phyloP scores from a whole-genome alignment of 2,888 invertebrate genomes.

The Apotomis betuletana region DNA sequence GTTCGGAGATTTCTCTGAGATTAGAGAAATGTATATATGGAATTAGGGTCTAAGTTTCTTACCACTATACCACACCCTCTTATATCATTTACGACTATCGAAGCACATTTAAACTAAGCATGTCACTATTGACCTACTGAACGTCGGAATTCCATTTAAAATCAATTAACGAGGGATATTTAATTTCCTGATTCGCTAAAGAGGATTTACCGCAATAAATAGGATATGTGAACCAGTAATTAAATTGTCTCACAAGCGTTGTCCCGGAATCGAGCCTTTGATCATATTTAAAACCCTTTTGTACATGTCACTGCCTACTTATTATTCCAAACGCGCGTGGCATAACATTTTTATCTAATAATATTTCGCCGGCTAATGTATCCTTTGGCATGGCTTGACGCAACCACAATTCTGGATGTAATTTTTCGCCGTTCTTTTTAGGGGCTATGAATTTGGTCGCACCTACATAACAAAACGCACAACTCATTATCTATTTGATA shows the following conservation, averaged over 20 bases:
- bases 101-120: neutral
- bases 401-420: no score
- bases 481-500: no score
- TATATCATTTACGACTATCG: neutral
- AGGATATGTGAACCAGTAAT: neutral
- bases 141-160: constrained; percentile 34
- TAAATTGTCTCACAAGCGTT: constrained; percentile 2
- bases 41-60: no score
- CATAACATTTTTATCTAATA: neutral
- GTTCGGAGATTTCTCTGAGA: no score
- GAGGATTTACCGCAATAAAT: constrained; percentile 20
- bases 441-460: no score
- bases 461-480: no score
- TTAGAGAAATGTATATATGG: no score
- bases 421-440: no score
- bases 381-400: neutral
- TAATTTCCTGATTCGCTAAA: constrained; percentile 33
- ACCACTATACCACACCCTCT: neutral
- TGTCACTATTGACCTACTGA: constrained; percentile 9
- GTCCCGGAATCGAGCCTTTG: neutral
- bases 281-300: neutral
- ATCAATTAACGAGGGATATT: constrained; percentile 31
- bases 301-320: neutral
- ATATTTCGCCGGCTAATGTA: constrained; percentile 10
- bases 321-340: neutral